Base-by-base conservation (phyloP, 2,888 invertebrate genomes). In the Pantelozetes paolii region DNA sequence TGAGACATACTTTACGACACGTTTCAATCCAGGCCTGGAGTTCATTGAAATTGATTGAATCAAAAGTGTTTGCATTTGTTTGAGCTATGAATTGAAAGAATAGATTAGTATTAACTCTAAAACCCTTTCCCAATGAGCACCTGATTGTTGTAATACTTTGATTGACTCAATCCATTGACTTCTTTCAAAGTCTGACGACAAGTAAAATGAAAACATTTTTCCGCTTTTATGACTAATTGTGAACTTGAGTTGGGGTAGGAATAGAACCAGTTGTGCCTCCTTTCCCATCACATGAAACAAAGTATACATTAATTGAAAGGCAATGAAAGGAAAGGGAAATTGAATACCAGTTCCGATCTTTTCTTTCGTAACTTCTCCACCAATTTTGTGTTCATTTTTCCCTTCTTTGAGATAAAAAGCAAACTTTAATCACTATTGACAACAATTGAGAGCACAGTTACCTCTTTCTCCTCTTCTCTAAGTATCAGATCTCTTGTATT, bases 81-180 rank as follows among this genome's bases (percentile, higher is more conserved):
- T 28, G 62, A 18, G 62, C 62, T 62, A 18, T 32, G 18, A 11
- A 57, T 57, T 28, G 26, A 28, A 9, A 11, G 20, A 1, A 57
- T 3, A 15, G 11, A 57, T 57, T 28, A 28, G 36, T 8, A 3
- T 36, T 30, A 28, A 50, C 30, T 6, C 2, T 23, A 50, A 71
- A 50, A 11, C 11, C 3, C 20, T 36, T 6, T 64, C 6, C 15
- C 45, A 30, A 23, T 48, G 18, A 36, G 11, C 80, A 88, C 78
- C 78, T 45, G 78, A 75, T 20, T 77, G 88, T 85, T 91, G 90
- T 75, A 94, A 84, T 28, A 90, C 89, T 78, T 90, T 88, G 78
- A 96, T 91, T 2, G 94, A 91, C 81, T 95, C 94, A 78, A 92
- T 88, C 95, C 95, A 96, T 82, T 94, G 94, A 77, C 90, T 90